Evolutionary conservation across 1,140 invertebrate species (phyloP).

Genomic region (Archegozetes longisetosus): DNA sequence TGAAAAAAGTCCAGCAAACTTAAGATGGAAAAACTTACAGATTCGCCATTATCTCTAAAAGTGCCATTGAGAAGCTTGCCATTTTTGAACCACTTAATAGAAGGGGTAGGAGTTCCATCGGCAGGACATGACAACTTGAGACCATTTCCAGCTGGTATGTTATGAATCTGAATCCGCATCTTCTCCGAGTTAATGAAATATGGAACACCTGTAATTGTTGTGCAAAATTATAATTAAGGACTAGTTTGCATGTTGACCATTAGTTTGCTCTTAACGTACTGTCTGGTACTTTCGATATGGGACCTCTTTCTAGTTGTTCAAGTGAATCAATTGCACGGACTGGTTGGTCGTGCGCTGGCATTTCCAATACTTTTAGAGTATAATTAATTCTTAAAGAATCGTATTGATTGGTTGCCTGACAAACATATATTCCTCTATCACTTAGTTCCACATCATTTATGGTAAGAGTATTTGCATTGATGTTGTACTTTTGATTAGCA

Average conservation of each 20-base stretch:
- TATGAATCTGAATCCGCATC: not conserved
- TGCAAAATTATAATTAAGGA: not conserved
- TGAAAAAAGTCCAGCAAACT: not conserved
- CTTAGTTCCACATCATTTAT: not conserved
- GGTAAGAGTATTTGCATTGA: not conserved
- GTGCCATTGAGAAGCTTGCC: not conserved
- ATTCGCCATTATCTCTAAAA: not conserved
- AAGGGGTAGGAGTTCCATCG: not conserved
- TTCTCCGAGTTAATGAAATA: not conserved
- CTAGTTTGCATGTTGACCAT: no score
- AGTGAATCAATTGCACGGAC: not conserved
- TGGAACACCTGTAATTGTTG: not conserved
- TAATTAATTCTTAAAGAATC: not conserved
- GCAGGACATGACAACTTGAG: not conserved
- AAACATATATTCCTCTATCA: not conserved
- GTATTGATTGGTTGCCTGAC: not conserved
- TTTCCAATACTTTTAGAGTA: not conserved
- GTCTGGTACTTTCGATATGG: not conserved
- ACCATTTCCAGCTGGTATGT: not conserved
- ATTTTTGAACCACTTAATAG: not conserved
- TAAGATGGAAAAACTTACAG: not conserved
- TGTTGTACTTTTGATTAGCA: not conserved
- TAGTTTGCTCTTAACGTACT: not conserved
- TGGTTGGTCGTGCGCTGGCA: not conserved
- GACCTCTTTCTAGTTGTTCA: not conserved